phyloP scores from a whole-genome alignment of 1,140 invertebrate genomes.

The Calliopsis andreniformis region DNA sequence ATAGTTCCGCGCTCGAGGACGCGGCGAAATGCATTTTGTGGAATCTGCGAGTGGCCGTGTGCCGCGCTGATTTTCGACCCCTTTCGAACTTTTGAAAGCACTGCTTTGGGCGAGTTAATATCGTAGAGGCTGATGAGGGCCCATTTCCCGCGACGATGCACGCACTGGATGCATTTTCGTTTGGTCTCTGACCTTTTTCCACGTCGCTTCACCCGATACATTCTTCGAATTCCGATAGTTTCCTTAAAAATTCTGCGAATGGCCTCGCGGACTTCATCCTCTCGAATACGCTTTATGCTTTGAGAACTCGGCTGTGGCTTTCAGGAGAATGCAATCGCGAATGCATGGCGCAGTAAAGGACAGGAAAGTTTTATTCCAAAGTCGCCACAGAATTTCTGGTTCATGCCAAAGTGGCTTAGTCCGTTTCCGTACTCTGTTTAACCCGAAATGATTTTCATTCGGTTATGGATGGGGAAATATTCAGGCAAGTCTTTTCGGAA shows the following conservation, averaged over 20 bases:
- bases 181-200: background rate
- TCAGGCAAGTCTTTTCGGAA: too few species aligned
- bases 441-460: too few species aligned
- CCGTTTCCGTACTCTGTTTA: background rate
- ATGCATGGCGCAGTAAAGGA: background rate
- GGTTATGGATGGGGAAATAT: too few species aligned
- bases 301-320: background rate
- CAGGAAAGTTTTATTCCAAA: background rate
- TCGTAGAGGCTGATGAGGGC: background rate
- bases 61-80: background rate
- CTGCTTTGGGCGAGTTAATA: constrained; percentile 8
- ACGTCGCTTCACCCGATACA: background rate
- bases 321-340: background rate
- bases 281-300: background rate
- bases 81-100: constrained; percentile 5
- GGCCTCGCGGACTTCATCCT: background rate
- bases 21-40: background rate
- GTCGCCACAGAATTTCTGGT: background rate
- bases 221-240: background rate
- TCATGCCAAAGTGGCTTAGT: background rate
- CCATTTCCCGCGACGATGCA: background rate
- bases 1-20: constrained; percentile 14
- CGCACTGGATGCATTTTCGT: background rate
- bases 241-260: background rate
- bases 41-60: background rate